phyloP scores from a whole-genome alignment of 2,797 vertebrate genomes.

The Neostethus bicornis region DNA sequence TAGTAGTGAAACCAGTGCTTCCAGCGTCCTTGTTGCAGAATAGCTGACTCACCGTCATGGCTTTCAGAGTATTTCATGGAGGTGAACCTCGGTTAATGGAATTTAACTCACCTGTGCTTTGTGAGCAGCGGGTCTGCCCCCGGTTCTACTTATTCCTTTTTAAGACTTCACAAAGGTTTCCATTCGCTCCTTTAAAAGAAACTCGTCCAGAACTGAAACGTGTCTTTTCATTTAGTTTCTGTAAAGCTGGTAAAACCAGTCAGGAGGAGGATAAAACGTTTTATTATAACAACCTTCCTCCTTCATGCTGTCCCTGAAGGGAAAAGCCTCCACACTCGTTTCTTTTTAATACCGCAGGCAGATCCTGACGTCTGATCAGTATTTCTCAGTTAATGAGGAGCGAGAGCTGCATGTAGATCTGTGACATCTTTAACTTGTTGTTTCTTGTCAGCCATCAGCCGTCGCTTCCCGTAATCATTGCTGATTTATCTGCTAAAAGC shows the following conservation, averaged over 20 bases:
- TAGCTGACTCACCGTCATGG: neutral
- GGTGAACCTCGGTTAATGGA: neutral
- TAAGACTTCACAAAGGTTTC: neutral
- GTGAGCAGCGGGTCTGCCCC: neutral
- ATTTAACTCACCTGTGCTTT: neutral
- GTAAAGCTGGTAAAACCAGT: too few relatives aligned
- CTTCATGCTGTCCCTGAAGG: conserved; percentile 32
- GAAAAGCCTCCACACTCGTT: neutral
- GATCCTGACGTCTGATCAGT: conserved; percentile 13
- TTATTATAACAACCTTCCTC: conserved; percentile 34
- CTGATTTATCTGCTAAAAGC: conserved; percentile 53
- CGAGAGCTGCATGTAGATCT: conserved; percentile 20
- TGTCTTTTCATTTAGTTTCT: too few relatives aligned
- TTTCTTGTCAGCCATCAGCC: conserved; percentile 52
- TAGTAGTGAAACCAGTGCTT: too few relatives aligned
- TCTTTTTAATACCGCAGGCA: too few relatives aligned
- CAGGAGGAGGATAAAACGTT: too few relatives aligned
- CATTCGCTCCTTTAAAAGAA: neutral
- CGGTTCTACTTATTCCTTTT: neutral
- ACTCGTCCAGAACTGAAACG: too few relatives aligned
- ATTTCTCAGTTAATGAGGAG: conserved; percentile 3
- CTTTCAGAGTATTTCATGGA: neutral
- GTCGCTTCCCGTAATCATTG: conserved; percentile 55
- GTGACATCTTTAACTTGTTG: conserved; percentile 29
- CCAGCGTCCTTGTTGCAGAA: too few relatives aligned